Percentiles rank a stretch among this genome's conserved stretches.
Conservation (phyloP, 37 sponge, comb jelly and placozoan species). For the Tethya wilhelma region DNA sequence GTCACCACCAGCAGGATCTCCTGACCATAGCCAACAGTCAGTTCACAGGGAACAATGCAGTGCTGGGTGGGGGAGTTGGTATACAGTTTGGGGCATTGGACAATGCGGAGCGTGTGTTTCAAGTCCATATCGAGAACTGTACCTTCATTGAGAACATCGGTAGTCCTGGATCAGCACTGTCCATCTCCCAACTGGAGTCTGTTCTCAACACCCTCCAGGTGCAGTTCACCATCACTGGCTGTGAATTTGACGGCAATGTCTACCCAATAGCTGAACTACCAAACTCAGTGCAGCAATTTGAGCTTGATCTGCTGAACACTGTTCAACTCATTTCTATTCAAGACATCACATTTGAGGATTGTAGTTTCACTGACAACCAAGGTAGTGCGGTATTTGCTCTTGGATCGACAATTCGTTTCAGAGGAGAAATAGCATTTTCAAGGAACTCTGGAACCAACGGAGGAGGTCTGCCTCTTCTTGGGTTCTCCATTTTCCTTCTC, state of each 20-base stretch:
- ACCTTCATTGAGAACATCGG: constrained; percentile 3
- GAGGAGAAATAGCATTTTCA: not conserved
- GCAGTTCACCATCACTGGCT: not conserved
- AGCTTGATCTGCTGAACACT: not conserved
- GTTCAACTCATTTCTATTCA: not conserved
- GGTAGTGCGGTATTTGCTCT: not conserved
- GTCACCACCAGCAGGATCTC: not conserved
- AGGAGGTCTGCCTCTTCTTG: not conserved
- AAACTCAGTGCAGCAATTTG: not conserved
- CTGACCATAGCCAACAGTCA: not conserved
- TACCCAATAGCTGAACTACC: not conserved
- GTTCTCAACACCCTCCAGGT: not conserved
- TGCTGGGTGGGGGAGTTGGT: not conserved
- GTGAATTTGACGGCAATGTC: not conserved
- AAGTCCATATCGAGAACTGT: not conserved
- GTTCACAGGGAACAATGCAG: not conserved
- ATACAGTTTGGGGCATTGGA: not conserved
- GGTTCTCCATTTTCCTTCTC: not conserved
- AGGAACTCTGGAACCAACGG: not conserved
- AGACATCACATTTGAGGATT: not conserved
- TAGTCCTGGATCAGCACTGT: constrained; percentile 7
- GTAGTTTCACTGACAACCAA: not conserved
- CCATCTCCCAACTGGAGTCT: not conserved
- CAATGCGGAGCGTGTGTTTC: not conserved
- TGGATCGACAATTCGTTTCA: not conserved